Evolutionary conservation across 2,888 invertebrate genomes (phyloP), one percentile per base, ranked within the genome.

Genomic region (Boloria selene): DNA sequence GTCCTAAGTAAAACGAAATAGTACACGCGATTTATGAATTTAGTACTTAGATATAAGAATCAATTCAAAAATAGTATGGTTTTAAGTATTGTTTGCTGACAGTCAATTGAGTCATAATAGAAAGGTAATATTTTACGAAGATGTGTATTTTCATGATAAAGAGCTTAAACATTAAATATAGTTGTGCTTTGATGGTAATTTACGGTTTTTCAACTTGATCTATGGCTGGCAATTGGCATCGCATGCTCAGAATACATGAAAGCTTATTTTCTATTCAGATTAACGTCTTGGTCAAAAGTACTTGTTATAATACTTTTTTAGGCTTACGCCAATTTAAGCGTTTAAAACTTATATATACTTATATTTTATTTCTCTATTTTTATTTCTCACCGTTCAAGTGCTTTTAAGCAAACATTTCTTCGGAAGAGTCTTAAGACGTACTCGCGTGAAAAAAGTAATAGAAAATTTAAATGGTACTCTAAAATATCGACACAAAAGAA

Each of bases 71-170:
- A 61, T 56, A 6, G 10, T 52, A 49, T 55, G 13, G 17, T 56
- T 22, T 56, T 38, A 49, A 22, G 50, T 14, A 31, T 58, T 62
- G 54, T 60, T 65, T 45, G 60, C 44, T 59, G 44, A 69, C 61
- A 66, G 79, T 84, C 85, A 82, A 91, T 91, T 88, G 88, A 91
- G 90, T 86, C 88, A 90, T 91, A 87, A 88, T 80, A 79, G 85
- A 85, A 84, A 79, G 79, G 75, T 76, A 73, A 74, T 80, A 74
- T 77, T 83, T 82, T 77, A 81, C 77, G 79, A 86, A 84, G 84
- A 85, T 84, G 85, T 87, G 81, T 86, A 76, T 85, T 75, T 85
- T 78, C 74, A 76, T 79, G 81, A 82, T 82, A 78, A 80, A 78
- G 85, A 86, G 84, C 77, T 78, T 74, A n/a, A n/a, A n/a, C n/a